Conservation (phyloP, 2,797 vertebrate species). For the Pterois miles region DNA sequence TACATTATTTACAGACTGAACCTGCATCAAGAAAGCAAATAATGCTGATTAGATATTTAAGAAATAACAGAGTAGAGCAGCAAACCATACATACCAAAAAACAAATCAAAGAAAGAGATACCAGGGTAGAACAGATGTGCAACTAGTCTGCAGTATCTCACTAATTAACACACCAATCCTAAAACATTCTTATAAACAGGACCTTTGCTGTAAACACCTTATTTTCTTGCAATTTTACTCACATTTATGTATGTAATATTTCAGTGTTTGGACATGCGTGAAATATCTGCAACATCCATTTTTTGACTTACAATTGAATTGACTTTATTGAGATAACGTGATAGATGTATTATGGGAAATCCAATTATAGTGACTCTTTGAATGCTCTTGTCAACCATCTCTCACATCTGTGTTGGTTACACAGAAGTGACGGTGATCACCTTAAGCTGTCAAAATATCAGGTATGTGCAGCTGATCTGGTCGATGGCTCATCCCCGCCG, state of each 20-base stretch:
- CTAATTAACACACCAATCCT: background rate
- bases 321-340: background rate
- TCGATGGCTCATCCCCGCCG: conserved; percentile 30
- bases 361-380: background rate
- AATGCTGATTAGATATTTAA: background rate
- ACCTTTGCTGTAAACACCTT: background rate
- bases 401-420: background rate
- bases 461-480: conserved; percentile 30
- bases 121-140: background rate
- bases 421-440: conserved; percentile 31
- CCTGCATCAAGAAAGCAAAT: background rate
- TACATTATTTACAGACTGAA: conserved; percentile 4
- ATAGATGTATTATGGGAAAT: background rate
- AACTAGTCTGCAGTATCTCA: background rate
- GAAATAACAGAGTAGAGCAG: background rate
- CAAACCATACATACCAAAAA: background rate
- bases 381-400: background rate
- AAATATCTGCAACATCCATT: background rate
- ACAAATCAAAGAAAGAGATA: background rate
- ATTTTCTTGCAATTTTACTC: background rate
- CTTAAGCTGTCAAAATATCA: conserved; percentile 51
- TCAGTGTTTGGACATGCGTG: background rate
- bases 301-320: background rate
- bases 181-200: background rate
- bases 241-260: background rate